Evolutionary conservation across 1,140 invertebrate genomes (phyloP).

Genomic region (Caenorhabditis brenneri): DNA sequence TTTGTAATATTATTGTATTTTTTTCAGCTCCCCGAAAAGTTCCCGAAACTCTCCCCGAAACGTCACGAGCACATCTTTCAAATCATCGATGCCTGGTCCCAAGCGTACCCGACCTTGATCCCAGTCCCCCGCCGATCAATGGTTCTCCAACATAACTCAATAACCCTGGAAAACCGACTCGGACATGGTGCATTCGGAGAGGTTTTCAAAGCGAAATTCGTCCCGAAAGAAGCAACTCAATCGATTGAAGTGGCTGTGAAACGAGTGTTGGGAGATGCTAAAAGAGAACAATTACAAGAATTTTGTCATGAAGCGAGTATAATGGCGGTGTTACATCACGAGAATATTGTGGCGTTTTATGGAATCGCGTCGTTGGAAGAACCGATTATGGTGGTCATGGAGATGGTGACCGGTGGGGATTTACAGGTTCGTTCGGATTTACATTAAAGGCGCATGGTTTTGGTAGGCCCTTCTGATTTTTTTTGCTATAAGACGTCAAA

Average conservation of each 20-base stretch:
- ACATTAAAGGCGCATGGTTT: no score
- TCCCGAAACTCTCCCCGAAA: neutral
- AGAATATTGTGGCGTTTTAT: neutral
- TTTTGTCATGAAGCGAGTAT: constrained; percentile 6
- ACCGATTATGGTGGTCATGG: constrained; percentile 9
- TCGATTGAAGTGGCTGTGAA: neutral
- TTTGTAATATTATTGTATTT: neutral
- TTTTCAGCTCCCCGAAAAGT: neutral
- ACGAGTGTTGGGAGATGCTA: neutral
- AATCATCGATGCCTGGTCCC: neutral
- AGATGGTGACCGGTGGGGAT: neutral
- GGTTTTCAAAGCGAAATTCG: neutral
- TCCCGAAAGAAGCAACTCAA: neutral
- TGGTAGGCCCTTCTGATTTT: no score
- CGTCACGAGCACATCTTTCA: neutral
- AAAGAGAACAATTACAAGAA: neutral
- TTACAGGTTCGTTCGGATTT: neutral
- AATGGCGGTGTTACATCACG: neutral
- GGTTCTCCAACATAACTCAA: neutral
- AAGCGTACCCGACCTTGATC: neutral
- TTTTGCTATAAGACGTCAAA: no score
- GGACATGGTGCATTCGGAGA: constrained; percentile 4
- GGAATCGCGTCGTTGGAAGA: neutral
- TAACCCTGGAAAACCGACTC: neutral
- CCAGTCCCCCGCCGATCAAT: neutral